Percentiles rank a stretch among this genome's conserved stretches.
Evolutionary conservation across 2,888 invertebrate genomes (phyloP).

Genomic region (Sarcophaga rosellei): DNA sequence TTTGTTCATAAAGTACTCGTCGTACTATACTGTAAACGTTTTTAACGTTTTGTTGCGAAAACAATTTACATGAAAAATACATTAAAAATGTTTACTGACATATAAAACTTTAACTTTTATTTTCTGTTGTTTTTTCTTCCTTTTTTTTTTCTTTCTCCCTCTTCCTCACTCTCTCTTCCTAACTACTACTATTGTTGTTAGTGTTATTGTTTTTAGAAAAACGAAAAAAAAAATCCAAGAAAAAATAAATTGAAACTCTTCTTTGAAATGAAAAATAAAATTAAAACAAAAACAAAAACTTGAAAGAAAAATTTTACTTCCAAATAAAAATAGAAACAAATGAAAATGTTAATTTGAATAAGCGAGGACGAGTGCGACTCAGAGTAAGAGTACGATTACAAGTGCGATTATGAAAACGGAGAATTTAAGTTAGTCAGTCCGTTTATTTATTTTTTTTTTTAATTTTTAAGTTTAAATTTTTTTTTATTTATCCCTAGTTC

Average conservation of each 20-base stretch:
- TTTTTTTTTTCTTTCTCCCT: background rate
- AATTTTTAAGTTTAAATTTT: background rate
- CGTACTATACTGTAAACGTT: slow-evolving; percentile 46
- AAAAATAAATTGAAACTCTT: slow-evolving; percentile 38
- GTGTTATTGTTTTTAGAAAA: background rate
- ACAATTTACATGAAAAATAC: slow-evolving; percentile 68
- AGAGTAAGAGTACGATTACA: background rate
- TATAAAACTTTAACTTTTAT: slow-evolving; percentile 61
- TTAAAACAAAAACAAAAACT: no score
- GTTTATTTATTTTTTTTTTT: background rate
- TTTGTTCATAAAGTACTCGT: slow-evolving; percentile 25
- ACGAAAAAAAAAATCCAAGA: slow-evolving; percentile 9
- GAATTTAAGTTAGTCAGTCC: background rate
- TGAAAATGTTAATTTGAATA: slow-evolving; percentile 18
- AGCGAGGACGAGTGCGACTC: background rate
- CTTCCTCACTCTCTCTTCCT: no score
- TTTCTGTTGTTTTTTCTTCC: slow-evolving; percentile 1
- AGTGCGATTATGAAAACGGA: background rate
- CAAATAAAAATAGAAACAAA: slow-evolving; percentile 16
- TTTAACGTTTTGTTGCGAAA: slow-evolving; percentile 66
- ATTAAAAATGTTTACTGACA: slow-evolving; percentile 69
- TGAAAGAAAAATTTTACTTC: background rate
- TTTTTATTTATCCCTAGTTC: background rate
- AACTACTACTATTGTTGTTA: background rate
- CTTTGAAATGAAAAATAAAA: background rate